Base-by-base conservation (phyloP, 92 coral and sea anemone genomes). In the Phenganax stokvisi region DNA sequence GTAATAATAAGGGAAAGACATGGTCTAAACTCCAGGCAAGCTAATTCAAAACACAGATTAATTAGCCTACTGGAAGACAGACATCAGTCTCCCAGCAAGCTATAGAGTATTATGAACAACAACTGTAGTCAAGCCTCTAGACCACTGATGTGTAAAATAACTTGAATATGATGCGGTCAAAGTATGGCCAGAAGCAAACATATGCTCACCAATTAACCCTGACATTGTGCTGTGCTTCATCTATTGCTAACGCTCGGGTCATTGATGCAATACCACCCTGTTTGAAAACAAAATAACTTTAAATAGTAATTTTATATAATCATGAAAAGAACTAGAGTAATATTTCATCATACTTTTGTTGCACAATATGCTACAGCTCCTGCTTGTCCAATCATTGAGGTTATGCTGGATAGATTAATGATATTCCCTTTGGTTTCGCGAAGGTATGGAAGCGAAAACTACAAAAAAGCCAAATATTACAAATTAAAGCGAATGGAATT, bases 231-330 rank as follows among this genome's bases (percentile, higher is more conserved):
- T 89, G 89, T 6, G 97, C 97, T 77, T 93, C 97, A 71, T 93
- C 97, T 16, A 93, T 89, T 1, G 97, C 97, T 3, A 93, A 85
- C 27, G 97, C 97, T 80, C 80, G 88, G 44, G 97, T 93, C 90
- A 93, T 89, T 4, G 97, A 93, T 0, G 97, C 90, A 57, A 93
- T 91, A 58, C 86, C 97, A 54, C 97, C 97, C 97, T 93, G 72
- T 0, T 25, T 51, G 63, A 12, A 47, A 74, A 54, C 13, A 64
- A 73, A 12, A 10, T 1, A 9, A 59, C 65, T 1, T 59, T 6
- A 13, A 1, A 59, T 54, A 20, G 15, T 74, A 29, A n/a, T 52
- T 12, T 74, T 4, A 4, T 16, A 7, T 74, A 10, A 52, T 53
- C 13, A 57, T 20, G 60, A 25, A n/a, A 15, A 11, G 29, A 54